Evolutionary conservation across 92 coral and sea anemone species (phyloP).

Genomic region (Siderastrea radians): DNA sequence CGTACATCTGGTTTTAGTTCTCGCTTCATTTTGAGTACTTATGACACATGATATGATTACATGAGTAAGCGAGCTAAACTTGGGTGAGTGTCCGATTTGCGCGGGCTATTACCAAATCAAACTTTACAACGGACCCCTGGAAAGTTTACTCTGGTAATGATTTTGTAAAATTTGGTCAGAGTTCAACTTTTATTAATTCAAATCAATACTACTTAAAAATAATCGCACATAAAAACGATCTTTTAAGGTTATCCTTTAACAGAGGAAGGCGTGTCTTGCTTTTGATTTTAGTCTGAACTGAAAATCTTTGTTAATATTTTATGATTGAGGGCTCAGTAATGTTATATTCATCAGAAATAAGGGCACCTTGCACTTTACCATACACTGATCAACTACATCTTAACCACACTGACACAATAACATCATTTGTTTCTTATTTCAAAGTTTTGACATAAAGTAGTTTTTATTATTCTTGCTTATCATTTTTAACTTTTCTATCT

Average conservation of each 20-base stretch:
- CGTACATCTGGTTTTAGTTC: not conserved
- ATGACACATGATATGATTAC: not conserved
- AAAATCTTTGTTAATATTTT: not conserved
- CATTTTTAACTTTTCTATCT: too few species aligned
- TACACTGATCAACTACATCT: too few species aligned
- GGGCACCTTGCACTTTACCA: too few species aligned
- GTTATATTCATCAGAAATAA: not conserved
- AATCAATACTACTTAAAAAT: not conserved
- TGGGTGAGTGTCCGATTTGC: not conserved
- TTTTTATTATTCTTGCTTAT: too few species aligned
- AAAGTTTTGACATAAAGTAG: too few species aligned
- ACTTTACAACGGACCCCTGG: conserved; percentile 23
- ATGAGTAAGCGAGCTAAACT: not conserved
- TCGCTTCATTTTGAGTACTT: not conserved
- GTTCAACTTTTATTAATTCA: not conserved
- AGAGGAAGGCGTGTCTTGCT: not conserved
- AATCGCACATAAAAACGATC: not conserved
- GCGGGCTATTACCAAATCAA: conserved; percentile 17
- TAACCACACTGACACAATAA: too few species aligned
- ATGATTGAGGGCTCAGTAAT: not conserved
- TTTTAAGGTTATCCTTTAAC: not conserved
- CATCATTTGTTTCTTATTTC: too few species aligned
- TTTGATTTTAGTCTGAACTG: not conserved
- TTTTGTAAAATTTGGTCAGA: too few species aligned
- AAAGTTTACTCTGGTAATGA: not conserved